These are phyloP conservation scores for Acrocephalus scirpaceus DNA, from an alignment of 2,797 vertebrate genomes.

Conservation along the genomic window DNA sequence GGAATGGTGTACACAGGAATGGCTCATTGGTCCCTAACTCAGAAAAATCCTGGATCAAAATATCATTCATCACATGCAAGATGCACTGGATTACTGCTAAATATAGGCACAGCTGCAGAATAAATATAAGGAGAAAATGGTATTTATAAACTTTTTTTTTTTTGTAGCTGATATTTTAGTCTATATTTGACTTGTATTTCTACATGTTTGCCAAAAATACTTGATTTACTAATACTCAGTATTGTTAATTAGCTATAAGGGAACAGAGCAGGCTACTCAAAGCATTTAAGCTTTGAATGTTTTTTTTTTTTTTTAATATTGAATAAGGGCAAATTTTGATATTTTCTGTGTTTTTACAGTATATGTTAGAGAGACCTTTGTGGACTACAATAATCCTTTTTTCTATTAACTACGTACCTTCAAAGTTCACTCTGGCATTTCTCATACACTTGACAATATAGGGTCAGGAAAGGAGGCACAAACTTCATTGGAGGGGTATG, in stretches of 20 bases:
- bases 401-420: conserved; percentile 29
- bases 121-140: neutral
- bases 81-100: neutral
- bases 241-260: neutral
- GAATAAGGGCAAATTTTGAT: conserved; percentile 13
- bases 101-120: neutral
- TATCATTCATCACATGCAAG: neutral
- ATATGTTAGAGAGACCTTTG: conserved; percentile 14
- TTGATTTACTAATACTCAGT: neutral
- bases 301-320: neutral
- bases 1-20: neutral
- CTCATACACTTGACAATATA: neutral
- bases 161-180: neutral
- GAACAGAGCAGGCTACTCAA: neutral
- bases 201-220: neutral
- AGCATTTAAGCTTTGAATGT: neutral
- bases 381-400: conserved; percentile 38
- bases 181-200: neutral
- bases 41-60: neutral
- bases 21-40: neutral
- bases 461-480: neutral
- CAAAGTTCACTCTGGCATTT: conserved; percentile 62
- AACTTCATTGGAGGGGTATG: neutral
- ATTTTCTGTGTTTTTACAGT: conserved; percentile 46
- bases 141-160: neutral